These are phyloP conservation scores for Perodicticus potto DNA, from an alignment of 2,797 vertebrate species.

Conservation along the genomic window DNA sequence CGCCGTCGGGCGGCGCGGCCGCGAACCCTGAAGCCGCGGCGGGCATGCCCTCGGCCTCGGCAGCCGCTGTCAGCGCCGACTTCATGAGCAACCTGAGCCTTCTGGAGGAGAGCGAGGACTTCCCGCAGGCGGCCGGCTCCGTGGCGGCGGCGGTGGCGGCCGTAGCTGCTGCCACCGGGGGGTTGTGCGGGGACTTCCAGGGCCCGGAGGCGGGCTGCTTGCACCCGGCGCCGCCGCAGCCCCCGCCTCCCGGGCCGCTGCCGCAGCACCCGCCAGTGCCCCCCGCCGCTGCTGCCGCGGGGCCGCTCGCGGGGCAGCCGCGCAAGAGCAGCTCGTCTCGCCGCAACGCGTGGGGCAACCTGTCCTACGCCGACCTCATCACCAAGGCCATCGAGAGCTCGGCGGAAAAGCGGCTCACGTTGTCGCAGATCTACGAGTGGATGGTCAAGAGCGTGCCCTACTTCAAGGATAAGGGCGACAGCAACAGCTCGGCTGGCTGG, in stretches of 20 bases:
- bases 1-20: conserved; percentile 77
- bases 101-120: conserved; percentile 95
- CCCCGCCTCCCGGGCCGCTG: conserved; percentile 88
- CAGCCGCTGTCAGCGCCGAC: conserved; percentile 87
- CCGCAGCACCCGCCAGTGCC: conserved; percentile 91
- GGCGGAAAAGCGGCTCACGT: conserved; percentile 95
- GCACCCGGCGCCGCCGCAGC: conserved; percentile 88
- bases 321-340: conserved; percentile 97
- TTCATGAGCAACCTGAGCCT: conserved; percentile 94
- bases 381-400: conserved; percentile 98
- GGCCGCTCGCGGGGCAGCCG: conserved; percentile 91
- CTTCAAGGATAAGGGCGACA: conserved; percentile 99
- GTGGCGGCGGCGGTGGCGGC: conserved; percentile 88
- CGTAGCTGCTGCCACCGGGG: conserved; percentile 69
- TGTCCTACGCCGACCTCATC: conserved; percentile 99
- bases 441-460: conserved; percentile 98
- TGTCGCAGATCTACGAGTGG: conserved; percentile 99
- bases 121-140: conserved; percentile 84
- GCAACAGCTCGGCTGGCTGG: conserved; percentile 98
- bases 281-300: conserved; percentile 90
- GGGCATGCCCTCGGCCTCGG: conserved; percentile 85
- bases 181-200: conserved; percentile 92
- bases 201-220: conserved; percentile 91
- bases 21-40: conserved; percentile 89
- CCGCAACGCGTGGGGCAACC: conserved; percentile 98